Base-by-base conservation (phyloP, 2,888 invertebrate genomes). In the Drosophila putrida region DNA sequence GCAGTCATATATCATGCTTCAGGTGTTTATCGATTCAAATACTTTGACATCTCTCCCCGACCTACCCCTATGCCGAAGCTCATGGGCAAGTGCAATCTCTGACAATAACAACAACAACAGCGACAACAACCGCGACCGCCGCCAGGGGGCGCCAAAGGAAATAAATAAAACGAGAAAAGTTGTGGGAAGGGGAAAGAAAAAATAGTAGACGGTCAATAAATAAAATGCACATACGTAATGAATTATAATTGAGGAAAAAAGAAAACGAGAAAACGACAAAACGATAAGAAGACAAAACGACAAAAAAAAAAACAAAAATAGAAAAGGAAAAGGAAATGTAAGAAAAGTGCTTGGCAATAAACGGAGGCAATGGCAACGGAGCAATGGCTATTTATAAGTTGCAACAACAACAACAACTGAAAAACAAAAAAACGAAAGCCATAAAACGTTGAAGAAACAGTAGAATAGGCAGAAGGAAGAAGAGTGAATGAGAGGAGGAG, bases 151-250 rank as follows among this genome's bases (percentile, higher is more conserved):
- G 82, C 73, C 59, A 66, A 53, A 46, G 55, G 15, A 15, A 60
- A 31, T 27, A 38, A 15, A 35, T 20, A 20, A 49, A 49, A 35
- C 20, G 33, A 6, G 20, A 6, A 10, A 8, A 47, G 53, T 39
- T 2, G 1, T 28, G 15, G 36, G 27, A 10, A 57, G 51, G 43
- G 39, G 25, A 10, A 57, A 53, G 46, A 49, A 55, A 44, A n/a
- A n/a, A n/a, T n/a, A n/a, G n/a, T 28, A 49, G 58, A 58, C 47
- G 59, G 61, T 10, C 65, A 78, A 80, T 71, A 82, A 83, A 76
- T 67, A 43, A 71, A 81, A 61, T 80, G 78, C 67, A 61, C 71
- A 84, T 72, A 82, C 86, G 85, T 84, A 82, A 88, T 83, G 69
- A 71, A 78, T 82, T 77, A 84, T 77, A 81, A 84, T 81, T 83